Base-by-base conservation (phyloP, 2,797 vertebrate species). In the Coreius guichenoti region DNA sequence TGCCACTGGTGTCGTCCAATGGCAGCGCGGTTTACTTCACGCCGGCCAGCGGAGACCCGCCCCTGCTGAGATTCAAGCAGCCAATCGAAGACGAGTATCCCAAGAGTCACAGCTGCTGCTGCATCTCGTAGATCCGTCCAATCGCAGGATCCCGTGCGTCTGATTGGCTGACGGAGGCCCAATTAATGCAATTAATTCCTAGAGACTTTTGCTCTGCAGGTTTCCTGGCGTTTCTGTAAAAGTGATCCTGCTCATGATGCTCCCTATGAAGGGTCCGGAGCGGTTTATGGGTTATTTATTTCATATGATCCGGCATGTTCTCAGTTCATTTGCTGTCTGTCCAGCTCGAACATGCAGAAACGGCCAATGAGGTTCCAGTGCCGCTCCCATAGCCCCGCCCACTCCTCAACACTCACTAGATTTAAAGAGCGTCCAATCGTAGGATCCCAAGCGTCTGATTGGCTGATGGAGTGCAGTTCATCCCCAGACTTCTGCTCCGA, bases 41-140 rank as follows among this genome's bases (percentile, higher is more conserved):
- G 0, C 96, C 96, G n/a, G 95, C 97, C 94, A 98, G 97, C 31
- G 97, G 98, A 1, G 98, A 99, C 54, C 98, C 98, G 0, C 98
- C 98, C 17, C 96, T 99, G 82, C 92, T 98, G 87, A 98, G 95
- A 93, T 95, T 99, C 86, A 99, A 97, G 90, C 97, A 98, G 93
- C 98, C 98, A n/a, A 90, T 96, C 13, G 97, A 98, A 86, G 97
- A 98, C 63, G 96, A 97, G 94, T 96, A 95, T 81, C 95, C 96
- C 45, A 98, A 97, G 89, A 92, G 93, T 54, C 94, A 94, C 0
- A 95, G 96, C 86, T 99, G 98, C 94, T 99, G 98, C 94, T 97
- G 97, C 29, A 94, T 99, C 90, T 98, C 97, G 19, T 99, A 97
- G 29, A 74, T 78, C 81, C 82, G 47, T 85, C 81, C 84, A 83